A percentile compares a stretch with the other conserved stretches of the same genome.
phyloP scores from a whole-genome alignment of 2,797 vertebrate species.

The Balearica regulorum region DNA sequence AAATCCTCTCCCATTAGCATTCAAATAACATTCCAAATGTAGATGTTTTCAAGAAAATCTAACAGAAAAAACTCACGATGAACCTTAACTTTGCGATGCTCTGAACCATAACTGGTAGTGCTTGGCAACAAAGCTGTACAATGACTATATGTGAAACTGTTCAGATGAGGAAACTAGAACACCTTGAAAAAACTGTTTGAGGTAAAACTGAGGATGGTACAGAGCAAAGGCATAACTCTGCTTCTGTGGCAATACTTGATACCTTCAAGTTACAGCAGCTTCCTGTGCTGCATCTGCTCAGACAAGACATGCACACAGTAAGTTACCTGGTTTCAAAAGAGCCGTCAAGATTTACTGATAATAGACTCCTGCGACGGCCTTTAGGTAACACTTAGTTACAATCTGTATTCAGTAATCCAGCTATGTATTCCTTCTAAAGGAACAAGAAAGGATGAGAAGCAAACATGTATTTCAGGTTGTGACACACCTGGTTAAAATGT shows the following conservation, averaged over 20 bases:
- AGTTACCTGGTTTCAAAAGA: background rate
- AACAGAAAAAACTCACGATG: background rate
- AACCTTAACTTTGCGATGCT: background rate
- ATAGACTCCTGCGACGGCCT: accelerated
- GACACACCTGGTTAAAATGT: background rate
- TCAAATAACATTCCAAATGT: background rate
- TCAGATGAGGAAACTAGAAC: background rate
- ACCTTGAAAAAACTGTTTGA: background rate
- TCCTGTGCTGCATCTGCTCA: background rate
- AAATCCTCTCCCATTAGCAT: background rate
- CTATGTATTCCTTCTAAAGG: background rate
- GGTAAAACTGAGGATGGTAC: background rate
- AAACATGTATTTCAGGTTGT: background rate
- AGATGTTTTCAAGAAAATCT: background rate
- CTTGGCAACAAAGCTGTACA: background rate
- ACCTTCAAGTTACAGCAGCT: background rate
- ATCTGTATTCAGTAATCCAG: background rate
- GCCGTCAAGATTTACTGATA: background rate
- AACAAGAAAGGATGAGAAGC: background rate
- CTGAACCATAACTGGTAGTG: background rate
- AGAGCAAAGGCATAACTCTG: background rate
- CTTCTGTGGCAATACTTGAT: background rate
- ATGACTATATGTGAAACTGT: background rate
- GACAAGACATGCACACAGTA: background rate
- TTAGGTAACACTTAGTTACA: background rate